Base-by-base conservation (phyloP, 2,797 vertebrate species). In the Naso thynnoides region DNA sequence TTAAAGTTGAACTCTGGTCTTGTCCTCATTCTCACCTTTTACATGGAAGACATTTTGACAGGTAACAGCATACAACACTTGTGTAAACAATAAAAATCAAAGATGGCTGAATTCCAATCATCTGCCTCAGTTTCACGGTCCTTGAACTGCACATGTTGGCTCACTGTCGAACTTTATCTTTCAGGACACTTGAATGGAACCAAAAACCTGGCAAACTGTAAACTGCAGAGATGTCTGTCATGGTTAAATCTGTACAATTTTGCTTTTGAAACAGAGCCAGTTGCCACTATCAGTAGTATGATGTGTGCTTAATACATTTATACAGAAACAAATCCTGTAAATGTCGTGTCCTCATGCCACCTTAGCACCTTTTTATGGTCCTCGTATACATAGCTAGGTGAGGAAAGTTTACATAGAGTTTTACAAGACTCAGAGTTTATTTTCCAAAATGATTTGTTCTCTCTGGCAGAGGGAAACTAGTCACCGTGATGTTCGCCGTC, bases 391-490 rank as follows among this genome's bases (percentile, higher is more conserved):
- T 47, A 24, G 48, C 31, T 24, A 57, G 26, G 16, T 66, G 21
- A 48, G 38, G 5, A 16, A 36, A 31, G 39, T 38, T 70, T 16
- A n/a, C 16, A 55, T 59, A 19, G 8, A 57, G 53, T 66, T 42
- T 47, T 33, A 50, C 10, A 8, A 45, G 19, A 24, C 44, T 47
- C 6, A 50, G 59, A 60, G 31, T 56, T 33, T 55, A 15, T 29
- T 38, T 67, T 62, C 13, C 64, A 18, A 39, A 74, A 42, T 55
- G 7, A 33, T 50, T 74, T 44, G 39, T 56, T 50, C 18, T 59
- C 24, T 50, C 42, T 39, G 33, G 48, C 42, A 8, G 42, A 19
- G 11, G n/a, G 76, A 47, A 64, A 16, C 26, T 26, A 50, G 47
- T 69, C 53, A 49, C 61, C 3, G 1, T 41, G 33, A 64, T 55